A percentile compares a stretch with the other conserved stretches of the same genome.
Conservation (phyloP, 2,888 invertebrate species). For the Sceliomorpha sp. region DNA sequence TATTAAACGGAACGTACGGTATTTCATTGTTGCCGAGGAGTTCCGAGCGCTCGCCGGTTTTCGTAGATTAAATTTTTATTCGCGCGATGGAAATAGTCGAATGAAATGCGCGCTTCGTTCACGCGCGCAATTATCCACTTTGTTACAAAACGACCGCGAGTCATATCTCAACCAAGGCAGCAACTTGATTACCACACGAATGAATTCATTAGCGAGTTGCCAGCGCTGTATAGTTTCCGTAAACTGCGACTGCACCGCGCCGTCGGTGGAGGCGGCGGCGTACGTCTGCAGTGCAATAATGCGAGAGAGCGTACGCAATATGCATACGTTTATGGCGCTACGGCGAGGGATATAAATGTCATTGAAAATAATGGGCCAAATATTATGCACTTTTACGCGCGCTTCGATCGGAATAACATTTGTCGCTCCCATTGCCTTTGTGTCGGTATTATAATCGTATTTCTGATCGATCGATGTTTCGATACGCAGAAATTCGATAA, state of each 20-base stretch:
- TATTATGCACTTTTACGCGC: no score
- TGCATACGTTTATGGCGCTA: not conserved
- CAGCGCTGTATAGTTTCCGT: slow-evolving; percentile 35
- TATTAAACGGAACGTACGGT: no score
- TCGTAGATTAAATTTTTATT: not conserved
- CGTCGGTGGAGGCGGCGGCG: slow-evolving; percentile 6
- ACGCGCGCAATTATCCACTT: slow-evolving; percentile 36
- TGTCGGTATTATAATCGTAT: no score
- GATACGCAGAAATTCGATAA: no score
- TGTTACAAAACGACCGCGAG: slow-evolving; percentile 41
- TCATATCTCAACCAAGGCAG: slow-evolving; percentile 36
- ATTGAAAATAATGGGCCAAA: no score
- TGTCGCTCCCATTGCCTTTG: no score
- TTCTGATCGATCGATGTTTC: no score
- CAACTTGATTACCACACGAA: slow-evolving; percentile 55
- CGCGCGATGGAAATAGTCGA: slow-evolving; percentile 7
- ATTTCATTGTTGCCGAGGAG: no score
- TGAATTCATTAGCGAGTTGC: slow-evolving; percentile 54
- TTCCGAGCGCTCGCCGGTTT: not conserved
- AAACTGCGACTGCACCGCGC: slow-evolving; percentile 19
- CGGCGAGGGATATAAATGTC: no score
- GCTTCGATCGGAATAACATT: no score
- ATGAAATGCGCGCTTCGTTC: slow-evolving; percentile 20
- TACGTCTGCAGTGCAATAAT: slow-evolving; percentile 20
- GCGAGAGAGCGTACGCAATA: slow-evolving; percentile 9